Base-by-base conservation (phyloP, 2,888 invertebrate species). In the Hypomecis atomaria region DNA sequence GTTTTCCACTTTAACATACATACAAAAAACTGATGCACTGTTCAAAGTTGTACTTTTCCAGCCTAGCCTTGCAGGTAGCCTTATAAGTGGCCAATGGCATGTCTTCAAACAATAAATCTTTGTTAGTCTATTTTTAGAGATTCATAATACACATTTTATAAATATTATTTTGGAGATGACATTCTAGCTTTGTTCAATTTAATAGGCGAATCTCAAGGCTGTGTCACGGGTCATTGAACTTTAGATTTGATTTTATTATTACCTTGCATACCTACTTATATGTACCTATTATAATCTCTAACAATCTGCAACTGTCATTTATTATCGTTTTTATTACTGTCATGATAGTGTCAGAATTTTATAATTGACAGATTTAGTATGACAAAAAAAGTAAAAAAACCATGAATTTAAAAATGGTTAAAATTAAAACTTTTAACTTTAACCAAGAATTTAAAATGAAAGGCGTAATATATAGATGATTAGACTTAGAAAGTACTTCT, bases 171-270 rank as follows among this genome's bases (percentile, higher is more conserved):
- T 40, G 44, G 36, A 44, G 11, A 9, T 11, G 43, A 54, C 36
- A 54, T 53, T 33, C 23, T 50, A 37, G 38, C 40, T 40, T 33
- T 53, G 33, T 53, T 13, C 7, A 9, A 33, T 52, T 52, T 13
- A 9, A 42, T 11, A 8, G 4, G 10, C 38, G 6, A 37, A 23
- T 40, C 38, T 56, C 45, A 56, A 56, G 56, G 56, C 47, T 10
- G 6, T 23, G 13, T 36, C 38, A 47, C 33, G 38, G n/a, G 38
- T 47, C 56, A 56, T 47, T 56, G 38, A 38, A 47, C 47, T 38
- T 7, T 7, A 33, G 34, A 34, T 13, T 44, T 11, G 1, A 43
- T 9, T 42, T 23, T n/a, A 42, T 48, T 23, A 23, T 23, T 23
- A 23, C 23, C 23, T 23, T n/a, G n/a, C n/a, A n/a, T n/a, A 23